A percentile compares a stretch with the other conserved stretches of the same genome.
These are phyloP conservation scores for Montipora capricornis DNA, from an alignment of 64 coral and sea anemone species.

Conservation along the genomic window DNA sequence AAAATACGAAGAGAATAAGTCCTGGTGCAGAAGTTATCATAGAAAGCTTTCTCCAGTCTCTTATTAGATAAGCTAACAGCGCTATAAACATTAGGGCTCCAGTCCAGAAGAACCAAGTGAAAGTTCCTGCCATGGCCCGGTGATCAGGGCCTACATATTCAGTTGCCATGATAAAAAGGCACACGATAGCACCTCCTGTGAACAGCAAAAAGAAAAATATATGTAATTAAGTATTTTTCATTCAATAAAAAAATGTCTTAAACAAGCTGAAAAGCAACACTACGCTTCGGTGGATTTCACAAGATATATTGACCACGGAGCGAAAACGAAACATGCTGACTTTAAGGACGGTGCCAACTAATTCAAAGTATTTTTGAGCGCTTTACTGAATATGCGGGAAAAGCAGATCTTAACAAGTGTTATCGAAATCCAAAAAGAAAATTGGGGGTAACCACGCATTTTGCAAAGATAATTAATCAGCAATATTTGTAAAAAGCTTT, in stretches of 20 bases:
- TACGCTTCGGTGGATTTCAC: too few species aligned
- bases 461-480: too few species aligned
- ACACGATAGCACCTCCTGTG: constrained; percentile 88
- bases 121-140: constrained; percentile 95
- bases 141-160: constrained; percentile 87
- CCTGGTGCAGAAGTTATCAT: constrained; percentile 88
- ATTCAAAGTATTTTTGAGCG: too few species aligned
- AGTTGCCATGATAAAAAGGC: constrained; percentile 96
- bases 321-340: too few species aligned
- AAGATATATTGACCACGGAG: too few species aligned
- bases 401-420: too few species aligned
- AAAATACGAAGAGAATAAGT: constrained; percentile 82
- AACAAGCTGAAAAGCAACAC: too few species aligned
- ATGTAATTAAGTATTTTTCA: not conserved
- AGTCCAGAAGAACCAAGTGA: constrained; percentile 96
- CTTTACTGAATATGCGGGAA: too few species aligned
- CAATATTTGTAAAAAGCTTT: too few species aligned
- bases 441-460: too few species aligned
- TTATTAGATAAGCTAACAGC: constrained; percentile 85
- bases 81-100: constrained; percentile 87
- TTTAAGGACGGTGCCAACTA: too few species aligned
- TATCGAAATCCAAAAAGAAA: too few species aligned
- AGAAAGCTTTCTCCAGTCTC: constrained; percentile 93
- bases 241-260: not conserved
- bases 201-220: not conserved